Evolutionary conservation across 2,113 vertebrate genomes (phyloP), one percentile per base, ranked within the genome.

Genomic region (Anarhynchus alexandrinus): DNA sequence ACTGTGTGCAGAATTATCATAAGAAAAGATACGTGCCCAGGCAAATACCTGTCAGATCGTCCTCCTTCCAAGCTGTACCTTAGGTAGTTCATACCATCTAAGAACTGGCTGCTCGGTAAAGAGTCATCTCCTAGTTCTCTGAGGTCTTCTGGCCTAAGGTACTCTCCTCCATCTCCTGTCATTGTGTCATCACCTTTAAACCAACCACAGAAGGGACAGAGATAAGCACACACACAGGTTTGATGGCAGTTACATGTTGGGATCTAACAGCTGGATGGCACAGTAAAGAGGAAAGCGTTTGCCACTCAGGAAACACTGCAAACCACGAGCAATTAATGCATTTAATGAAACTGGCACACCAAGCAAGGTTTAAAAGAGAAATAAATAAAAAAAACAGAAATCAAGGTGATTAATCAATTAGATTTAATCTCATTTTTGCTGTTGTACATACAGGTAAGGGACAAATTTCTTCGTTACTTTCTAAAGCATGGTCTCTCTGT

Each of bases 101-200:
- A 95, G 93, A 99, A 99, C 87, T 99, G 99, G 43, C 99, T 99
- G 97, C 98, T 98, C 6, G 99, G 99, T 38, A 99, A 97, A 5
- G 99, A 99, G 97, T 99, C 99, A 32, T 99, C 99, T 13, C 99
- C 99, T 14, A 99, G 98, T 93, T 99, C 99, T 91, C 98, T 98
- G 30, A 99, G 97, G 89, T 99, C 99, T 97, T 99, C 99, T 1
- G 99, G 98, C 91, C 99, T 98, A 10, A 99, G 98, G 84, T 99
- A 99, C 94, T 99, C 99, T 49, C 99, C 99, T 40, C 99, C 99
- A 40, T 99, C 99, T 2, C 99, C 99, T 1, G 99, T 99, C 99
- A 99, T 99, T 0, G 99, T 99, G 97, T 99, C 99, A 58, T 99
- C 99, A 64, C 99, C 99, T 99, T 93, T 20, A 83, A 88, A 90